Base-by-base conservation (phyloP, 2,888 invertebrate species). In the Eilema sororculum region DNA sequence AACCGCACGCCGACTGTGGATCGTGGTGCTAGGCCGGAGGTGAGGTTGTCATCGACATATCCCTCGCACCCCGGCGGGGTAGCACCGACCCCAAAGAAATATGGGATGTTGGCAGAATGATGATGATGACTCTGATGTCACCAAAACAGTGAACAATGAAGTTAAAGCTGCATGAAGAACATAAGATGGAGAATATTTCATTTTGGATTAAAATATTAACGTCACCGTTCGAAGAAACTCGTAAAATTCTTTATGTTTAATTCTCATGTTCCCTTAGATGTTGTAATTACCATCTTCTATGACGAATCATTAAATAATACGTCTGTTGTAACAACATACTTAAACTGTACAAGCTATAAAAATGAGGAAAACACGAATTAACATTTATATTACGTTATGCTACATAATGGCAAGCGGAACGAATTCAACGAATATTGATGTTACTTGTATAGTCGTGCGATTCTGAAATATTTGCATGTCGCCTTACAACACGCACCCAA, bases 381-480 rank as follows among this genome's bases (percentile, higher is more conserved):
- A 20, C 41, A 62, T 62, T 62, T 62, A 62, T 41, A 62, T 41
- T 41, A 41, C 41, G 16, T 16, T 59, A 62, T 25, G 58, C 25
- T 64, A 56, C 46, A 58, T 30, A 67, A 66, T 46, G 68, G 61
- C 64, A 63, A 62, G 46, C 68, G 33, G 56, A 67, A 69, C 62
- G 25, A 41, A 62, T 41, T 30, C 25, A 41, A 62, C 41, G 24
- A 16, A 62, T 25, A 62, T 62, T 62, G 62, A 41, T 24, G 41
- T 62, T 52, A 62, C 52, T 52, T 33, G 33, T 33, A 30, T n/a
- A 10, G 30, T n/a, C 24, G 28, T 61, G 37, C 13, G 37, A 41
- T 24, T 41, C 25, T 8, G 25, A 41, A 41, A 62, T 20, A 41
- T 62, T 25, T 25, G 33, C 37, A 41, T 20, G 41, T 41, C 10